Base-by-base conservation (phyloP, 1,140 invertebrate species). In the Reticulitermes speratus region DNA sequence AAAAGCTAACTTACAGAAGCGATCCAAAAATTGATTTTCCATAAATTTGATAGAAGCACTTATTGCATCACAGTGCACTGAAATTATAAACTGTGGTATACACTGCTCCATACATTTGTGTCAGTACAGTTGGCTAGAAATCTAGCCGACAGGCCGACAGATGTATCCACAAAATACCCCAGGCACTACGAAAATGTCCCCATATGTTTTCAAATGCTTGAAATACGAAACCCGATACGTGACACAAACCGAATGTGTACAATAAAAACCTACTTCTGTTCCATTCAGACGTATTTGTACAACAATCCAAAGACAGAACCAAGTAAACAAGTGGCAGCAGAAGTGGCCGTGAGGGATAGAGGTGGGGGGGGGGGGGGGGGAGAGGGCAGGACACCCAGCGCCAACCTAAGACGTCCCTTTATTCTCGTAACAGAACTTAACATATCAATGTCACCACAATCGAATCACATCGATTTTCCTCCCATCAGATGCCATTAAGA, bases 271-370 rank as follows among this genome's bases (percentile, higher is more conserved):
- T 16, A 75, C 7, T 30, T 25, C 11, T 75, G 25, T 16, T 14
- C n/a, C 65, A 75, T 75, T 75, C 65, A 75, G 9, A 30, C n/a
- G 65, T 30, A 75, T 75, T 75, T 75, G 65, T 75, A 75, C 65
- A 75, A 30, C 25, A 65, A 65, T 75, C 14, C 25, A 75, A 75
- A 75, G n/a, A 75, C 65, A 75, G 65, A 75, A 30, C 65, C 8
- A 75, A 75, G 65, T 30, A 75, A 75, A 75, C 65, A 75, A 75
- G 65, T 75, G 65, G n/a, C 52, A 55, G 52, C 38, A 38, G 38
- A 38, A 59, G 55, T 14, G 21, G 55, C 14, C 55, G 21, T 59
- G 55, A 59, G 55, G 55, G 55, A 16, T 2, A 6, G n/a, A 25
- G 65, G 65, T 65, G 21, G 25, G 16, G 1, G 6, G 45, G 45